A percentile compares a stretch with the other conserved stretches of the same genome.
Conservation (phyloP, 2,888 invertebrate genomes). For the Alitta virens region DNA sequence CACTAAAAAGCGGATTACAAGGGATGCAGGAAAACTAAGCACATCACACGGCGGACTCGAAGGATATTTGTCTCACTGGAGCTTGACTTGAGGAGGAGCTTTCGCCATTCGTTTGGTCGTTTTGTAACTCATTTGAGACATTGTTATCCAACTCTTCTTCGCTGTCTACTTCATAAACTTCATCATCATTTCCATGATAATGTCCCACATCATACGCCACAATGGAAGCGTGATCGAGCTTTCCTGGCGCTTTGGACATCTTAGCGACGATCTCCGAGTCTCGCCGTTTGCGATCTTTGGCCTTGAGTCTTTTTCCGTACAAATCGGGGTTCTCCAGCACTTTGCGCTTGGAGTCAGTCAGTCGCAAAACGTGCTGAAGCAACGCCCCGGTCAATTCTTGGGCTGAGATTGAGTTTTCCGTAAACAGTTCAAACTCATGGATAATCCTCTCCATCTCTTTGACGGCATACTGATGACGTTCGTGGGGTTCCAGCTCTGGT, state of each 20-base stretch:
- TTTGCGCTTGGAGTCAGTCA: constrained; percentile 78
- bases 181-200: constrained; percentile 41
- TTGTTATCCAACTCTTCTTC: constrained; percentile 20
- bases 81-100: background rate
- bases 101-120: constrained; percentile 5
- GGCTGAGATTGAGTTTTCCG: constrained; percentile 50
- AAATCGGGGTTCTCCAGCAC: constrained; percentile 71
- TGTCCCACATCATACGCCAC: constrained; percentile 73
- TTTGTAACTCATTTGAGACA: background rate
- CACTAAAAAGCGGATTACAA: no score
- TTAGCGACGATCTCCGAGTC: constrained; percentile 66
- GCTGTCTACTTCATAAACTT: constrained; percentile 31
- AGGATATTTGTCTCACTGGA: constrained; percentile 18
- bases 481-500: constrained; percentile 51
- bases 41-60: constrained; percentile 10
- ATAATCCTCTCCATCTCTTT: constrained; percentile 58
- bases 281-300: constrained; percentile 45
- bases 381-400: constrained; percentile 55
- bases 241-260: constrained; percentile 77
- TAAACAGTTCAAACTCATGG: constrained; percentile 54
- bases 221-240: constrained; percentile 83
- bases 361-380: constrained; percentile 55
- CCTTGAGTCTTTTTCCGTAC: constrained; percentile 46
- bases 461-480: constrained; percentile 78
- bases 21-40: background rate